Conservation (phyloP, 1,140 invertebrate species). For the Pseudomyrmex dendroicus region DNA sequence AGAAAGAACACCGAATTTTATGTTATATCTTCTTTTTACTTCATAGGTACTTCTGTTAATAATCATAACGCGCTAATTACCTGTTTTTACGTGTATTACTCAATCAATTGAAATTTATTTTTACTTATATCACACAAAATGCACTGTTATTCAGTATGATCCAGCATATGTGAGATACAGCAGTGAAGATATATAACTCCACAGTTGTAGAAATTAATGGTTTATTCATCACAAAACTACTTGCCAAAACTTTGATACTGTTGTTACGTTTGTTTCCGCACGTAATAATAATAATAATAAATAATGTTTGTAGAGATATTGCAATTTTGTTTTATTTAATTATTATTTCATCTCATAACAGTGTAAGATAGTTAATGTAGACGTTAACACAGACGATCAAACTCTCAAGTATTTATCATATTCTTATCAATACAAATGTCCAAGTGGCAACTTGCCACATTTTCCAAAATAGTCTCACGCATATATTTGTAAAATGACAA, state of each 20-base stretch:
- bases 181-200: background rate
- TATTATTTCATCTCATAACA: background rate
- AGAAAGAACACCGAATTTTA: conserved; percentile 22
- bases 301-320: no score
- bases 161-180: background rate
- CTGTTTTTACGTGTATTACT: background rate
- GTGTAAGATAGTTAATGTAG: background rate
- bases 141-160: background rate
- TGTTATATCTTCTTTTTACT: background rate
- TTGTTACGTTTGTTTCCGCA: background rate
- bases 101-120: conserved; percentile 27
- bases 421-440: background rate
- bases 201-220: conserved; percentile 5
- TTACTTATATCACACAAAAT: conserved; percentile 1
- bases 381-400: background rate
- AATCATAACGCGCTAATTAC: background rate
- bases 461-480: background rate
- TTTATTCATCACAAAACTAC: background rate
- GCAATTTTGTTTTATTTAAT: no score
- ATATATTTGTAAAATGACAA: background rate
- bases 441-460: background rate
- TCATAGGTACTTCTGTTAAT: background rate
- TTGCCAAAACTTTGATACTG: background rate
- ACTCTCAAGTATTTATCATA: background rate
- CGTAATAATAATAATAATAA: background rate